Percentiles rank a stretch among this genome's conserved stretches.
Evolutionary conservation across 1,140 invertebrate species (phyloP).

Genomic region (Rhynchophorus ferrugineus): DNA sequence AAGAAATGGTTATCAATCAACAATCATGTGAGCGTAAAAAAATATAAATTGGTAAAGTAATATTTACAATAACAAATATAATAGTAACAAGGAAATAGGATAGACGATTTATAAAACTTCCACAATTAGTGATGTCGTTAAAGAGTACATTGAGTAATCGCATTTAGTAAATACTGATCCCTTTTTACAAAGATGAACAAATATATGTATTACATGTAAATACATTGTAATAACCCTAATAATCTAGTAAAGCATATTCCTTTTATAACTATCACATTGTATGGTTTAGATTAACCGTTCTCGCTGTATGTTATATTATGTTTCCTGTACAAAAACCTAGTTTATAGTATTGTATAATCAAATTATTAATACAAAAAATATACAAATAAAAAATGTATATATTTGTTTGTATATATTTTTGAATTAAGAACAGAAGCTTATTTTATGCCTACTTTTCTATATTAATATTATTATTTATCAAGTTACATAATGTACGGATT

Average conservation of each 20-base stretch:
- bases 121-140: too few relatives aligned
- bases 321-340: too few relatives aligned
- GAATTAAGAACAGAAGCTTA: too few relatives aligned
- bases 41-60: not conserved
- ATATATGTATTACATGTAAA: not conserved
- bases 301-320: not conserved
- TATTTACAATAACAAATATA: not conserved
- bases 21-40: not conserved
- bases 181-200: not conserved
- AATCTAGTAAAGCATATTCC: conserved; percentile 3
- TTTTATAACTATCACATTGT: not conserved
- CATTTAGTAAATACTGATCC: not conserved
- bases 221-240: not conserved
- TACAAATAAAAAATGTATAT: too few relatives aligned
- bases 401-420: too few relatives aligned
- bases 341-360: too few relatives aligned
- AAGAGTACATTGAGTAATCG: not conserved
- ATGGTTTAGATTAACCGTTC: not conserved
- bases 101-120: too few relatives aligned
- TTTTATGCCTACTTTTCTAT: too few relatives aligned
- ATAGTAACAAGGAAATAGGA: not conserved
- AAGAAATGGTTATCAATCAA: not conserved
- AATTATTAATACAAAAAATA: too few relatives aligned
- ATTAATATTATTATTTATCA: too few relatives aligned
- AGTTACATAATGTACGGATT: too few relatives aligned